Evolutionary conservation across 2,797 vertebrate genomes (phyloP).

Genomic region (Pogoniulus pusillus): DNA sequence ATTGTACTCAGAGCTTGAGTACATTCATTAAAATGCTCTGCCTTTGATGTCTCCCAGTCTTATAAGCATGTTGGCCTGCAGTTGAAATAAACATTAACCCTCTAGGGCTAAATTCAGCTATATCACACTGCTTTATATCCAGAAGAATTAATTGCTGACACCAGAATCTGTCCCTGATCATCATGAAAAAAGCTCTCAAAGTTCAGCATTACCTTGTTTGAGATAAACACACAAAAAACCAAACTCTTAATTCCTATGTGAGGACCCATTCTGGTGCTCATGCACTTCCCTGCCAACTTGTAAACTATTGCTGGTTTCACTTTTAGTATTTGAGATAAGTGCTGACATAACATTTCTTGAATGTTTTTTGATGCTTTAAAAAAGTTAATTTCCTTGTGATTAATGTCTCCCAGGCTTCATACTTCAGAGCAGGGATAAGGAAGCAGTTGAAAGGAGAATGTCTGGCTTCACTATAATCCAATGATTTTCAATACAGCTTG

Average conservation of each 20-base stretch:
- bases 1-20: not conserved
- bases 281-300: not conserved
- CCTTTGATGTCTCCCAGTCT: not conserved
- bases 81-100: not conserved
- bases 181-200: not conserved
- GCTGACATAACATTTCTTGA: not conserved
- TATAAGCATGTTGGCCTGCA: not conserved
- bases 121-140: no score
- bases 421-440: not conserved
- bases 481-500: not conserved
- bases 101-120: not conserved
- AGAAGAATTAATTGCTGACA: not conserved
- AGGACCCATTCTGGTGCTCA: not conserved
- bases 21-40: not conserved
- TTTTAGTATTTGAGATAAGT: not conserved
- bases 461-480: not conserved
- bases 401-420: not conserved
- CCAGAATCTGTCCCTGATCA: not conserved
- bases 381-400: not conserved
- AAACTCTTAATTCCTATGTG: not conserved
- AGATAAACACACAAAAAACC: not conserved
- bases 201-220: not conserved
- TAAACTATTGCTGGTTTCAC: not conserved
- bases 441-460: not conserved
- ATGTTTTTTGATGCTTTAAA: not conserved